phyloP scores from a whole-genome alignment of 2,888 invertebrate species.

The Dryobota labecula region DNA sequence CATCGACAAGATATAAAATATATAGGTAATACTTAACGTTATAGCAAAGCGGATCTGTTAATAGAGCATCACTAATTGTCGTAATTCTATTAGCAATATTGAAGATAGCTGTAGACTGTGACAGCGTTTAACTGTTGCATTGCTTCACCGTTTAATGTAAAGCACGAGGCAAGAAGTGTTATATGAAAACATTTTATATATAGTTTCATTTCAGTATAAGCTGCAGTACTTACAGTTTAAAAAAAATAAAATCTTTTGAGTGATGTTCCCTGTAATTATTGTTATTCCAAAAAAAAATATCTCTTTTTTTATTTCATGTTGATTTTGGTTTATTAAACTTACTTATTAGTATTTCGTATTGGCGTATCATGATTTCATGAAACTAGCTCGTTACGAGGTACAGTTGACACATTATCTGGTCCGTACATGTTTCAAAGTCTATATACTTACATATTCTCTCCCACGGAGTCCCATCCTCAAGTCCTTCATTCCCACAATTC shows the following conservation, averaged over 20 bases:
- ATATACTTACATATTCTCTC: slow-evolving; percentile 21
- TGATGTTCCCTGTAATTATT: too few species aligned
- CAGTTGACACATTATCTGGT: background rate
- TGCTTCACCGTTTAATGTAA: background rate
- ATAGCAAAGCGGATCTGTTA: slow-evolving; percentile 32
- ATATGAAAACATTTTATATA: background rate
- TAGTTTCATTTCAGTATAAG: background rate
- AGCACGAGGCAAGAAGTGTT: background rate
- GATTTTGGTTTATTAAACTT: too few species aligned
- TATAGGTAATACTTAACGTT: background rate
- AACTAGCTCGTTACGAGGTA: background rate
- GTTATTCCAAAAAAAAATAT: too few species aligned
- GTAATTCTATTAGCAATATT: slow-evolving; percentile 42
- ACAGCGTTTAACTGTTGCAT: slow-evolving; percentile 16
- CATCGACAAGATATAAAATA: slow-evolving; percentile 11
- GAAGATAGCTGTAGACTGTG: slow-evolving; percentile 12
- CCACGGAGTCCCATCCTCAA: slow-evolving; percentile 40
- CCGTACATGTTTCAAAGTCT: background rate
- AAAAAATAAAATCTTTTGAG: too few species aligned
- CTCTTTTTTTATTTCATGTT: too few species aligned
- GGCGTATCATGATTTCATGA: background rate
- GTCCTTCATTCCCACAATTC: slow-evolving; percentile 51
- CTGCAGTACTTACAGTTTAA: background rate
- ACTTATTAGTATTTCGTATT: background rate
- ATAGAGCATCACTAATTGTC: slow-evolving; percentile 40